These are phyloP conservation scores for Odontamblyopus lacepedii DNA, from an alignment of 2,797 vertebrate species.

Conservation along the genomic window DNA sequence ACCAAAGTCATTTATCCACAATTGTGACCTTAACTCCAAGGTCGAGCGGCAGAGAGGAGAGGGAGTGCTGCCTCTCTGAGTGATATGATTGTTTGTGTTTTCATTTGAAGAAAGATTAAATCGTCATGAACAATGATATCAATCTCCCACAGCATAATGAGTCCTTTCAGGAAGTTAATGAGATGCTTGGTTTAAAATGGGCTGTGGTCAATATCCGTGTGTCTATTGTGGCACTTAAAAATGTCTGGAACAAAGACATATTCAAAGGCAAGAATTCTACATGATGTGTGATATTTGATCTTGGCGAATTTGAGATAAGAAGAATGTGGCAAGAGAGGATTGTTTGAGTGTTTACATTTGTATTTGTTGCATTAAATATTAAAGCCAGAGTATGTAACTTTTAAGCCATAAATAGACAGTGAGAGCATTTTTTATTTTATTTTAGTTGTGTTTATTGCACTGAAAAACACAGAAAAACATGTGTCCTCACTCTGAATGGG, in stretches of 20 bases:
- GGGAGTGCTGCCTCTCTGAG: conserved; percentile 15
- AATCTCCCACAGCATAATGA: conserved; percentile 64
- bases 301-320: neutral
- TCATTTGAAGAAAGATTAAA: conserved; percentile 55
- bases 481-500: no score
- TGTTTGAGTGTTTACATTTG: neutral
- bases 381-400: no score
- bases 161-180: conserved; percentile 55
- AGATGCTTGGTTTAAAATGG: conserved; percentile 58
- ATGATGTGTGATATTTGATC: neutral
- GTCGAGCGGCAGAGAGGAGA: conserved; percentile 35
- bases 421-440: no score
- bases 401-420: no score
- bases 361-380: no score
- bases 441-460: no score
- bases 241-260: neutral
- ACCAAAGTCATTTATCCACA: conserved; percentile 32
- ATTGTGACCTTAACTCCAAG: conserved; percentile 44
- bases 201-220: conserved; percentile 46
- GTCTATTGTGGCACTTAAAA: conserved; percentile 24
- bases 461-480: no score
- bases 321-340: neutral
- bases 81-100: conserved; percentile 59
- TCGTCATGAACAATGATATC: conserved; percentile 52
- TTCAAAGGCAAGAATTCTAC: neutral